Percentiles rank a stretch among this genome's conserved stretches.
These are phyloP conservation scores for Mus caroli DNA, from an alignment of 2,797 vertebrate genomes.

Conservation along the genomic window DNA sequence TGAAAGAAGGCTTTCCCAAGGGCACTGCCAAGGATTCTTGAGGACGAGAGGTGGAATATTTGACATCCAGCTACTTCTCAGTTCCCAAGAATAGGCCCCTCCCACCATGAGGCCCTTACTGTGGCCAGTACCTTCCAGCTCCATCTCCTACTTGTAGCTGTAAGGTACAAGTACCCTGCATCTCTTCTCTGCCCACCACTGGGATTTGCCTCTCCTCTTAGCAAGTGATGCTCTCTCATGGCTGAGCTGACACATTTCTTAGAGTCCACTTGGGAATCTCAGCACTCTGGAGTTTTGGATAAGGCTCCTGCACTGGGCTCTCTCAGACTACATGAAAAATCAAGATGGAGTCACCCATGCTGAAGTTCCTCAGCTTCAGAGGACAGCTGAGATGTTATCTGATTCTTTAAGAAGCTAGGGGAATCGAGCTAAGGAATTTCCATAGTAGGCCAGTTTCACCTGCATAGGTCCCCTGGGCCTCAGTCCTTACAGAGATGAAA, in stretches of 20 bases:
- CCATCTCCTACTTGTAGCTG: not conserved
- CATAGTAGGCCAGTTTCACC: not conserved
- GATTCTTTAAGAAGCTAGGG: not conserved
- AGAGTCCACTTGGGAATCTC: not conserved
- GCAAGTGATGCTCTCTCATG: not conserved
- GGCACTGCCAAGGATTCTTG: not conserved
- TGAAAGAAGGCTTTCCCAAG: not conserved
- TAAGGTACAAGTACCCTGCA: not conserved
- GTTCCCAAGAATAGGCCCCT: not conserved
- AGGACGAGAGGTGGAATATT: not conserved
- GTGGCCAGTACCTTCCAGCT: not conserved
- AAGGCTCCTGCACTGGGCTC: not conserved
- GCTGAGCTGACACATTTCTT: not conserved
- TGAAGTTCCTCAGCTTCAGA: not conserved
- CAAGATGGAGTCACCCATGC: not conserved
- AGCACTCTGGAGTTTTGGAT: not conserved
- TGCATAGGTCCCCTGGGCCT: not conserved
- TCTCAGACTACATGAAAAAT: not conserved
- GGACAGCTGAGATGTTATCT: not conserved
- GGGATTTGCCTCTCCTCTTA: not conserved
- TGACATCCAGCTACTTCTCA: not conserved
- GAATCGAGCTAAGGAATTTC: not conserved
- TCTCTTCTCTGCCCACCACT: not conserved
- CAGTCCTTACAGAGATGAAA: not conserved
- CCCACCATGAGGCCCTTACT: not conserved